Conservation (phyloP, 2,888 invertebrate genomes). For the Microplitis deprimator region DNA sequence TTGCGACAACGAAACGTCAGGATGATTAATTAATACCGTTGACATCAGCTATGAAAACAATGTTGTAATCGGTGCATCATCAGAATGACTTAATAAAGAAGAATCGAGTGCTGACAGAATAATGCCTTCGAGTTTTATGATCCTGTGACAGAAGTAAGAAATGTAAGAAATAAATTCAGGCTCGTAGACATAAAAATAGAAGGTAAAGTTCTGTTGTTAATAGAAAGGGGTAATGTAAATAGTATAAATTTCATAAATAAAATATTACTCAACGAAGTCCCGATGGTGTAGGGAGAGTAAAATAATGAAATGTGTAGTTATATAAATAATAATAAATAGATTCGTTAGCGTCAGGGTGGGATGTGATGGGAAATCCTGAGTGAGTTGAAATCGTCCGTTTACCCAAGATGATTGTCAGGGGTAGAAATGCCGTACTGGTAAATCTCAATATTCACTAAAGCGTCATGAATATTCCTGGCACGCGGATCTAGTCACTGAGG, state of each 20-base stretch:
- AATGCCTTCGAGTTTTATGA: too few relatives aligned
- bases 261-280: not conserved
- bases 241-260: not conserved
- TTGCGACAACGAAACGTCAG: too few relatives aligned
- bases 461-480: slow-evolving; percentile 44
- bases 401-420: slow-evolving; percentile 38
- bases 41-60: too few relatives aligned
- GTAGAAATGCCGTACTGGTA: slow-evolving; percentile 21
- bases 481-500: slow-evolving; percentile 38
- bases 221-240: not conserved
- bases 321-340: slow-evolving; percentile 13
- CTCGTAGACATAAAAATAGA: too few relatives aligned
- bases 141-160: too few relatives aligned
- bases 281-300: not conserved
- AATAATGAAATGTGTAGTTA: not conserved
- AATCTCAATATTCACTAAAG: slow-evolving; percentile 45
- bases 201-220: too few relatives aligned
- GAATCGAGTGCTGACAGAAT: too few relatives aligned
- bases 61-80: too few relatives aligned
- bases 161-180: too few relatives aligned
- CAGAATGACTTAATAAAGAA: too few relatives aligned
- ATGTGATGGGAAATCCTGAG: slow-evolving; percentile 10
- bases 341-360: not conserved
- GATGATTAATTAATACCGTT: too few relatives aligned
- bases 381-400: slow-evolving; percentile 37